Conservation (phyloP, 2,888 invertebrate species). For the Erpobdella octoculata region DNA sequence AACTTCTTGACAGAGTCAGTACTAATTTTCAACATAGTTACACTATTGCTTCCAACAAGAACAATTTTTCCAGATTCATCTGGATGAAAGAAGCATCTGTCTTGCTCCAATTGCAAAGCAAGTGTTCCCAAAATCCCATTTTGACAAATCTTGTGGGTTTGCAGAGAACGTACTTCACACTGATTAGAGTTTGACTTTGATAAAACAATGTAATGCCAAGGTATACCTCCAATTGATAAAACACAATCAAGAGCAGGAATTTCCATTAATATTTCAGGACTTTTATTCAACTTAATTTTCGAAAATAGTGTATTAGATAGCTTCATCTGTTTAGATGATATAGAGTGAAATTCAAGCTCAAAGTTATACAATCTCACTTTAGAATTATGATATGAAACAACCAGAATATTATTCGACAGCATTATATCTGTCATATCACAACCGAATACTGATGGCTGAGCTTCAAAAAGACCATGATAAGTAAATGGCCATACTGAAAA, state of each 20-base stretch:
- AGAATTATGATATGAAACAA: not conserved
- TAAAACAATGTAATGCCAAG: constrained; percentile 14
- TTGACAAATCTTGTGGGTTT: not conserved
- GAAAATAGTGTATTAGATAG: not conserved
- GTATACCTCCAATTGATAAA: constrained; percentile 11
- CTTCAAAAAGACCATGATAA: not conserved
- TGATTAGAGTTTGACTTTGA: not conserved
- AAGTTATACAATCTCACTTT: not conserved
- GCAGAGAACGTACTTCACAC: not conserved
- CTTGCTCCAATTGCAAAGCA: not conserved
- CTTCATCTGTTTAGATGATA: not conserved
- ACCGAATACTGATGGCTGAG: not conserved
- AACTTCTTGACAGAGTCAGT: not conserved
- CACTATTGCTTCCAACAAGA: not conserved
- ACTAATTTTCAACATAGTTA: not conserved
- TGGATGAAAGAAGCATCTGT: constrained; percentile 4
- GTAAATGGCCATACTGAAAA: constrained; percentile 15
- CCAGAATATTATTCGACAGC: constrained; percentile 1
- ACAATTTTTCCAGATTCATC: constrained; percentile 12
- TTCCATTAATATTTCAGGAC: not conserved
- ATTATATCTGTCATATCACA: not conserved
- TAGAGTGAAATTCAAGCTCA: not conserved
- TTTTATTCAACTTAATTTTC: not conserved
- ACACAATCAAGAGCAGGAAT: constrained; percentile 3
- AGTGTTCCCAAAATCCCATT: not conserved